Base-by-base conservation (phyloP, 1,140 invertebrate genomes). In the Aradophagus sp. region DNA sequence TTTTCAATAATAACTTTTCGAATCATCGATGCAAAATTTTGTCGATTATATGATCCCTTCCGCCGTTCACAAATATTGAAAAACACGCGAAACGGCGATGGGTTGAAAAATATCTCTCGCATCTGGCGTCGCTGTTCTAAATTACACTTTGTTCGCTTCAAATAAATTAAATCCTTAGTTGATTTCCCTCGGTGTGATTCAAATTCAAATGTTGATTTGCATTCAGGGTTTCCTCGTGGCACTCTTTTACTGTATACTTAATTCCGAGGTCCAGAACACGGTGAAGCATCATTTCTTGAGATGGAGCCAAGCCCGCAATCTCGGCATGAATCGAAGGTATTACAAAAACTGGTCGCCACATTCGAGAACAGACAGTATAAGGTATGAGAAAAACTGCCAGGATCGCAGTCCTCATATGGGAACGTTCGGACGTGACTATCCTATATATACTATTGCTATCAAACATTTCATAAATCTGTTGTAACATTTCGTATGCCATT, bases 191-290 rank as follows among this genome's bases (percentile, higher is more conserved):
- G n/a, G n/a, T 31, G 29, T 2, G n/a, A n/a, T 10, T 34, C 13
- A 52, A 52, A 42, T 19, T 39, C 7, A 19, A 38, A 15, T 39
- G 23, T 61, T 0, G 7, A 12, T 62, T 58, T 55, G 35, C 34
- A 26, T 19, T 4, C 48, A 96, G 93, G 94, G 95, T 69, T 90
- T 96, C 77, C 91, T 91, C 19, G 93, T 96, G 41, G 93, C 94
- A 16, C 80, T 97, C 13, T 92, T 96, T 82, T 97, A 96, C 86
- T 96, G 95, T 84, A 97, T 97, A 84, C 88, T 96, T 58, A 97
- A 97, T 86, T 93, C 92, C 1, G 95, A 97, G 86, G 96, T 98
- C 8, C 91, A 94, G 44, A 93, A 93, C 76, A 91, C 93, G 0
- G 84, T 96, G 52, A 87, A 90, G 39, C 93, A 96, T 84, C 93